Evolutionary conservation across 2,888 invertebrate genomes (phyloP), one percentile per base, ranked within the genome.

Genomic region (Pterobdella sp.): DNA sequence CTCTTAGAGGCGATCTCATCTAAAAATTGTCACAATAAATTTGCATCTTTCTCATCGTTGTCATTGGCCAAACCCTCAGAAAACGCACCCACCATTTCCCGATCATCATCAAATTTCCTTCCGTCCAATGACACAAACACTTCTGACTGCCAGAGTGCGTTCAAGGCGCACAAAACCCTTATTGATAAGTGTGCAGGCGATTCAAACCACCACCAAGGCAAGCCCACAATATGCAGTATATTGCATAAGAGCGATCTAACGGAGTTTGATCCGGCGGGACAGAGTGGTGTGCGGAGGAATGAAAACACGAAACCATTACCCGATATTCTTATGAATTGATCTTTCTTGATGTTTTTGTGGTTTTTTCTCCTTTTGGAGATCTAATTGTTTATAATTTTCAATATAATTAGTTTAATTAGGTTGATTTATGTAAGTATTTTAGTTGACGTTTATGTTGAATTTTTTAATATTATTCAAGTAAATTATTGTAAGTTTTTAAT

Each of bases 1-100:
- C 60, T 56, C 10, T 26, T 56, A 22, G 60, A 56, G 14, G 60
- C 60, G n/a, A 56, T 56, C 60, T 56, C 60, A 26, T 56, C 60
- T 26, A 56, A 56, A 22, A 7, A 7, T 22, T 42, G 49, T 22
- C 49, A 42, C 49, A n/a, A n/a, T n/a, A n/a, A n/a, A n/a, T n/a
- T n/a, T n/a, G n/a, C n/a, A n/a, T n/a, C n/a, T n/a, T n/a, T n/a
- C n/a, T n/a, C n/a, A n/a, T n/a, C n/a, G n/a, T n/a, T n/a, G n/a
- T n/a, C 49, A 14, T 42, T 22, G 49, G 7, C 49, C 10, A 42
- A 7, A 22, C 10, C 49, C 10, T 42, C 49, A 42, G 49, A 7
- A 42, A 14, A 7, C 7, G 49, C 49, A 42, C 7, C 49, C 7
- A 7, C 22, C 49, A 42, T 42, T 42, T 42, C 49, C 10, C 22